phyloP scores from a whole-genome alignment of 2,797 vertebrate genomes.

The Coregonus sp. region DNA sequence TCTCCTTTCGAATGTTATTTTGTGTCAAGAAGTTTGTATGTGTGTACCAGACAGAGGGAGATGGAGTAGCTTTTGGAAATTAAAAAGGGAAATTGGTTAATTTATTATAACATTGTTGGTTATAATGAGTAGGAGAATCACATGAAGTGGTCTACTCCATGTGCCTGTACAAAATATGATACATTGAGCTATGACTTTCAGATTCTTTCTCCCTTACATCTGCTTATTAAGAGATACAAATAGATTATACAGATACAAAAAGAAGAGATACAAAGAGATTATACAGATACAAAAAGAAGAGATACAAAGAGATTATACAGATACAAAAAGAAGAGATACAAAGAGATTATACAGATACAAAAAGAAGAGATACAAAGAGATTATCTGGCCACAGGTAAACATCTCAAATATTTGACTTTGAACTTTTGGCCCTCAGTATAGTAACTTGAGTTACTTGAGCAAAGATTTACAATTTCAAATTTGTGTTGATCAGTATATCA shows the following conservation, averaged over 20 bases:
- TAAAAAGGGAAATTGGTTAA: conserved; percentile 12
- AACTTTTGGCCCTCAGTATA: not conserved
- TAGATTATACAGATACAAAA: no score
- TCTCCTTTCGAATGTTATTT: not conserved
- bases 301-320: no score
- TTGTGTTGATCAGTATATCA: not conserved
- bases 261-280: no score
- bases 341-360: no score
- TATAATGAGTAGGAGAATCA: conserved; percentile 10
- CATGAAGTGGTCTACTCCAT: not conserved
- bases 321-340: no score
- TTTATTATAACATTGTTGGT: not conserved
- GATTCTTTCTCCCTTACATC: not conserved
- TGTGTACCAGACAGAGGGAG: not conserved
- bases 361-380: no score
- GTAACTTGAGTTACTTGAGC: not conserved
- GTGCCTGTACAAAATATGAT: not conserved
- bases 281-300: no score
- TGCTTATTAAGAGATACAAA: no score
- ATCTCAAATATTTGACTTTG: no score
- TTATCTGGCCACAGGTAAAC: not conserved
- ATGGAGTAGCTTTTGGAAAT: not conserved
- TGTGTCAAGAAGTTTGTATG: not conserved
- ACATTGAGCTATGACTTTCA: not conserved
- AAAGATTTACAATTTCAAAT: not conserved